Percentiles rank a stretch among this genome's conserved stretches.
These are phyloP conservation scores for Labrus mixtus DNA, from an alignment of 2,113 vertebrate species.

Conservation along the genomic window DNA sequence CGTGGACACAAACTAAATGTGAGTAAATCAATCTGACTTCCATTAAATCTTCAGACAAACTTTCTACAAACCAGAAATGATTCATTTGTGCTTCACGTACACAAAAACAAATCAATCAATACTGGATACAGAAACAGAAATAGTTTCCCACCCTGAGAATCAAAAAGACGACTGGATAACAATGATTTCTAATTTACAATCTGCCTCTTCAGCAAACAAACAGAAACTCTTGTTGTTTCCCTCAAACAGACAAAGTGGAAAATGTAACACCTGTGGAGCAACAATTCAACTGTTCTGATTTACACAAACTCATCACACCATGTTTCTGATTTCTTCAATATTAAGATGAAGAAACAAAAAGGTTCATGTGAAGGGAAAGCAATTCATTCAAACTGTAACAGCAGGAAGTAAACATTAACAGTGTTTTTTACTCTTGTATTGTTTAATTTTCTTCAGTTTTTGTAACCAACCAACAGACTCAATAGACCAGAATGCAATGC, in stretches of 20 bases:
- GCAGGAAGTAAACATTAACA: too few relatives aligned
- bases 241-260: constrained; percentile 63
- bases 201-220: constrained; percentile 59
- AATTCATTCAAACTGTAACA: not conserved
- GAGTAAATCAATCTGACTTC: not conserved
- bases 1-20: too few relatives aligned
- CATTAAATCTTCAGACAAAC: constrained; percentile 30
- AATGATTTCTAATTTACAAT: constrained; percentile 59
- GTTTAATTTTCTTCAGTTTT: too few relatives aligned
- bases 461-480: too few relatives aligned
- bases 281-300: not conserved
- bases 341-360: not conserved
- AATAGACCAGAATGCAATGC: too few relatives aligned
- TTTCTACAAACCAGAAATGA: constrained; percentile 19
- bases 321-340: not conserved
- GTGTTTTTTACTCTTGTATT: too few relatives aligned
- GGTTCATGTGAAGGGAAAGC: too few relatives aligned
- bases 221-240: constrained; percentile 42
- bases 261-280: constrained; percentile 61
- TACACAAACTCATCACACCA: not conserved
- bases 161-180: constrained; percentile 38
- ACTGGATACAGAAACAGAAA: constrained; percentile 24
- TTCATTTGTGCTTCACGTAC: constrained; percentile 5
- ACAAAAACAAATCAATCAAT: not conserved
- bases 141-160: constrained; percentile 28